Evolutionary conservation across 1,140 invertebrate genomes (phyloP).

Genomic region (Conopomorpha cramerella): DNA sequence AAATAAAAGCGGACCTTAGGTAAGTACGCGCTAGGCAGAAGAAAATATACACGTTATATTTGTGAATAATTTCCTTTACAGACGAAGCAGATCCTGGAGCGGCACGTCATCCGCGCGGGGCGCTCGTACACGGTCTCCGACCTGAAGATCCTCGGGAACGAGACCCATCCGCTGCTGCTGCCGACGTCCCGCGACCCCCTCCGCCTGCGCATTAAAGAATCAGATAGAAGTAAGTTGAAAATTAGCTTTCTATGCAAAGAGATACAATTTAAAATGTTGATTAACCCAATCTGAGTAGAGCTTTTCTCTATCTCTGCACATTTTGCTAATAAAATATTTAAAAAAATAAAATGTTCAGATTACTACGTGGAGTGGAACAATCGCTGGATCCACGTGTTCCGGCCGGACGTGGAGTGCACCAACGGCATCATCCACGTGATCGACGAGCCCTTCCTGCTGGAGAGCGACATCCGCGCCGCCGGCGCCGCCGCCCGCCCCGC

Average conservation of each 20-base stretch:
- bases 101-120: conserved; percentile 77
- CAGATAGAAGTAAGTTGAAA: conserved; percentile 77
- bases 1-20: no score
- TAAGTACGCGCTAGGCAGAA: no score
- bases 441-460: conserved; percentile 79
- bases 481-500: conserved; percentile 36
- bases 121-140: conserved; percentile 77
- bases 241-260: no score
- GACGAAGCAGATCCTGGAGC: conserved; percentile 79
- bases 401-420: conserved; percentile 88
- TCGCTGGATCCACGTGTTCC: conserved; percentile 79
- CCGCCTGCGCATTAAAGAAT: conserved; percentile 72
- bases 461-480: conserved; percentile 80
- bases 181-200: conserved; percentile 72
- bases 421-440: conserved; percentile 94
- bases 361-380: conserved; percentile 85
- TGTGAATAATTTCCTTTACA: conserved; percentile 34
- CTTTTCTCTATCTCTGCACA: no score
- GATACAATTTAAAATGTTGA: no score
- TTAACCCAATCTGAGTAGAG: no score
- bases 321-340: no score
- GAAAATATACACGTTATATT: background rate
- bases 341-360: no score
- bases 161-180: conserved; percentile 66
- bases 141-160: conserved; percentile 67